Conservation (phyloP, 2,888 invertebrate genomes). For the Abscondita cerata region DNA sequence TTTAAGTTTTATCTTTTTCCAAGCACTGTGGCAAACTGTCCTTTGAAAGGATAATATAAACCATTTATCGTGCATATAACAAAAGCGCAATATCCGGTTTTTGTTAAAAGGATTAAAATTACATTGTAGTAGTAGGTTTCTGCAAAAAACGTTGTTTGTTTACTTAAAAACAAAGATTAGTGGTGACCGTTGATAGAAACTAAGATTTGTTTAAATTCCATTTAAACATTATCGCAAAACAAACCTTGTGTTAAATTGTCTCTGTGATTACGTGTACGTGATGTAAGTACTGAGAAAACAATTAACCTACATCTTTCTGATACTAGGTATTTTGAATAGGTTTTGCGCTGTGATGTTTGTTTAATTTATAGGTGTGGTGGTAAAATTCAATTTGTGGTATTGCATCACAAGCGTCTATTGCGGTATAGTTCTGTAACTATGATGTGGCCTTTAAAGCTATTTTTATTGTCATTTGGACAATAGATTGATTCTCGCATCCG, state of each 20-base stretch:
- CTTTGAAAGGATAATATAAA: conserved; percentile 25
- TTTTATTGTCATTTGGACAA: too few relatives aligned
- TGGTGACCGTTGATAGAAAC: neutral
- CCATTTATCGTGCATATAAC: conserved; percentile 23
- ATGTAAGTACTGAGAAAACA: conserved; percentile 4
- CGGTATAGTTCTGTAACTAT: too few relatives aligned
- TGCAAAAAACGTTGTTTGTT: too few relatives aligned
- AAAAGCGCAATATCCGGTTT: conserved; percentile 27
- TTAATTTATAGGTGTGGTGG: conserved; percentile 25
- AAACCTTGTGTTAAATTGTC: too few relatives aligned
- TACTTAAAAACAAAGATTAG: neutral
- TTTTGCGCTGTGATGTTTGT: too few relatives aligned
- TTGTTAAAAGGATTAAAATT: conserved; percentile 29
- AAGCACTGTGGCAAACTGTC: conserved; percentile 21
- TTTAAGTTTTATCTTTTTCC: conserved; percentile 2
- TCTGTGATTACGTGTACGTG: too few relatives aligned
- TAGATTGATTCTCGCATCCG: too few relatives aligned
- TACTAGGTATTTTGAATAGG: conserved; percentile 22
- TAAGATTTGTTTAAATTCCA: neutral
- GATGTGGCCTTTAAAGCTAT: too few relatives aligned
- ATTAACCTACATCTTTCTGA: conserved; percentile 29
- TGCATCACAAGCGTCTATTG: too few relatives aligned
- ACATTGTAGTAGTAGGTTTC: conserved; percentile 10
- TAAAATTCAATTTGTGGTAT: conserved; percentile 25
- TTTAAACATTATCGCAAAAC: too few relatives aligned